Conservation (phyloP, 2,888 invertebrate genomes). For the Augiades crinisus region DNA sequence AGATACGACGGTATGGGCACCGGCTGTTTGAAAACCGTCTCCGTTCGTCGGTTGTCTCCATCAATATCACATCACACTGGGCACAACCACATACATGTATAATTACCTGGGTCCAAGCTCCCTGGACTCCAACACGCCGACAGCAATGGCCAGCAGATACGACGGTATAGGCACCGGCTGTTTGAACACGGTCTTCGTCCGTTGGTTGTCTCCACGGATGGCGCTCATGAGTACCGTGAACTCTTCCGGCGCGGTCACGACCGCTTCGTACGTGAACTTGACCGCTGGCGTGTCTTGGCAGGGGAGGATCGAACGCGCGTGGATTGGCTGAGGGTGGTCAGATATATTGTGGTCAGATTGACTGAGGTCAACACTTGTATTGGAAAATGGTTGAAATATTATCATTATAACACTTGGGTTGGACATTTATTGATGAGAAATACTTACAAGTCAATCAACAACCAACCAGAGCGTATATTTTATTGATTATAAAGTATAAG, state of each 20-base stretch:
- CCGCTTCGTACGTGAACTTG: constrained; percentile 91
- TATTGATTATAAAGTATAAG: no score
- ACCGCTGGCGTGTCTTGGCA: constrained; percentile 96
- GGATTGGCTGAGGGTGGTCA: constrained; percentile 91
- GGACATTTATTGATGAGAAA: no score
- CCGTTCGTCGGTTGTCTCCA: constrained; percentile 65
- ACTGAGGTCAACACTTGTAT: no score
- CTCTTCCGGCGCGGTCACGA: constrained; percentile 86
- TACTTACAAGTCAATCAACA: no score
- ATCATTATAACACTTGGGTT: no score
- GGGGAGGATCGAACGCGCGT: constrained; percentile 93
- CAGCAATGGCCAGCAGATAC: constrained; percentile 94
- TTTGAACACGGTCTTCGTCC: constrained; percentile 81
- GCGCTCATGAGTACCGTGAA: constrained; percentile 96
- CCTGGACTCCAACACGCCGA: constrained; percentile 89
- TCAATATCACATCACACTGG: no score
- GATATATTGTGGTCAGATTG: no score
- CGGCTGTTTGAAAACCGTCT: constrained; percentile 85
- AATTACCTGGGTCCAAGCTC: constrained; percentile 85
- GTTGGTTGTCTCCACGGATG: constrained; percentile 74
- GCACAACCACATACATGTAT: no score
- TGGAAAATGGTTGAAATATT: no score
- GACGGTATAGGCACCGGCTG: constrained; percentile 93
- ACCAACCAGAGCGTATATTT: no score
- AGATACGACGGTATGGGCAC: constrained; percentile 95